phyloP scores from a whole-genome alignment of 2,797 vertebrate species.

The Sebastes wilsoni region DNA sequence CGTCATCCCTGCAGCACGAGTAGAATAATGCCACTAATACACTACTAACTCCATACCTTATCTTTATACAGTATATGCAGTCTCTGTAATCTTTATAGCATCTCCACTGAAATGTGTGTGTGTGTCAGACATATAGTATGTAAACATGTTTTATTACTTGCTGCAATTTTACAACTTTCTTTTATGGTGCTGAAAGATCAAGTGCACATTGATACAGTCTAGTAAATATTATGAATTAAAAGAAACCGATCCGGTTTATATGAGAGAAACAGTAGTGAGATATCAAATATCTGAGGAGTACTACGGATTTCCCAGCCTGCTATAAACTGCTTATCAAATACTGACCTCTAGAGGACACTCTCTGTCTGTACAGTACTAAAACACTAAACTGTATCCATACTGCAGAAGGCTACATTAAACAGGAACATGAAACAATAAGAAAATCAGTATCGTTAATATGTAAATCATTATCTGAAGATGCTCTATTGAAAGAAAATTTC shows the following conservation, averaged over 20 bases:
- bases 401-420: not conserved
- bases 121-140: not conserved
- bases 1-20: no score
- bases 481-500: not conserved
- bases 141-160: not conserved
- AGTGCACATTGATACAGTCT: not conserved
- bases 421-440: rapidly evolving
- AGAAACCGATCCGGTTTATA: not conserved
- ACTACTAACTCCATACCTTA: not conserved
- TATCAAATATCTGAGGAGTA: not conserved
- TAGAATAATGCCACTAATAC: not conserved
- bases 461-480: not conserved
- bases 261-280: not conserved
- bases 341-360: conserved; percentile 59
- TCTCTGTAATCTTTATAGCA: not conserved
- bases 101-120: not conserved
- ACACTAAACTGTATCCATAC: not conserved
- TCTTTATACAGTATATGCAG: not conserved
- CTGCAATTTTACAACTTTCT: not conserved
- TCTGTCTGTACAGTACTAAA: not conserved
- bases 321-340: not conserved
- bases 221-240: not conserved
- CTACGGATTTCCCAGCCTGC: not conserved
- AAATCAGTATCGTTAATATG: not conserved
- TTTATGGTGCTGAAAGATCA: not conserved